Percentiles rank a stretch among this genome's conserved stretches.
Conservation (phyloP, 2,888 invertebrate genomes). For the Candidula unifasciata region DNA sequence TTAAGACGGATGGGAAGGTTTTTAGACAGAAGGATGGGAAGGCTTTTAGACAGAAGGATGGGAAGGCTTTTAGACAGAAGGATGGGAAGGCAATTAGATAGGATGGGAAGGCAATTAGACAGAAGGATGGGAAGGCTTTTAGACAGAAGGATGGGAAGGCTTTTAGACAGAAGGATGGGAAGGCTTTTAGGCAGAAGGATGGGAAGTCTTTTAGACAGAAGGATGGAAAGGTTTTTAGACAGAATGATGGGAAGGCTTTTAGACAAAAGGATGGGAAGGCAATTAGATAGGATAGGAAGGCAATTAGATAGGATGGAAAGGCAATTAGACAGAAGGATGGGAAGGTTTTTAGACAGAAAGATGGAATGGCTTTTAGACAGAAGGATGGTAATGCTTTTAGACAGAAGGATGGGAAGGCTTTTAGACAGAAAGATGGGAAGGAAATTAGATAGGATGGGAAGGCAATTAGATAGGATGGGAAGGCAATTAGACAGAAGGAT, state of each 20-base stretch:
- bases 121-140: neutral
- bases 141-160: neutral
- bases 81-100: too few species aligned
- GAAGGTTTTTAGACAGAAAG: neutral
- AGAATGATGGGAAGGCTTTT: too few species aligned
- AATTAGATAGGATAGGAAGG: neutral
- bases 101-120: neutral
- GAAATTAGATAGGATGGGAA: neutral
- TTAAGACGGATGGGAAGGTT: neutral
- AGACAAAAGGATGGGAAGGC: neutral
- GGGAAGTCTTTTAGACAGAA: neutral
- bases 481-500: neutral
- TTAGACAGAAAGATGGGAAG: neutral
- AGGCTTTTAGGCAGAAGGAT: neutral
- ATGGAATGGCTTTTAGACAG: neutral
- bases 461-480: neutral
- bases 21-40: constrained; percentile 7
- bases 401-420: neutral
- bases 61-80: neutral
- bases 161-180: neutral
- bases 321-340: neutral
- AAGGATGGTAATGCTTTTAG: neutral
- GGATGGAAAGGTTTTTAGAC: too few species aligned
- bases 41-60: neutral
- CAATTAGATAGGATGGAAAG: neutral